Evolutionary conservation across 2,888 invertebrate genomes (phyloP).

Genomic region (Drosophila monieri): DNA sequence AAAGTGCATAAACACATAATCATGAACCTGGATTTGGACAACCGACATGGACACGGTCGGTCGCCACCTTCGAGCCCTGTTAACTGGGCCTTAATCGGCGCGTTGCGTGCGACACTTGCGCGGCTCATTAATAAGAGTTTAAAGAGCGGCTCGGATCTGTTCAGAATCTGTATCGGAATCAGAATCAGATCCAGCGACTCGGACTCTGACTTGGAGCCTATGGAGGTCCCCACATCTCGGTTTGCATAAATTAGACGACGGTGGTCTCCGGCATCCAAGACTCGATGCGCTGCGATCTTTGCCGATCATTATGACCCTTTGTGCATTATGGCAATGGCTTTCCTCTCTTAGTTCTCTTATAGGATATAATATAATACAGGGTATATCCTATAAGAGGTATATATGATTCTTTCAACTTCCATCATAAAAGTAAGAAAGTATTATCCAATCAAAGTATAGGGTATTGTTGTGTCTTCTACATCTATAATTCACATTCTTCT

Average conservation of each 20-base stretch:
- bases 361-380: background rate
- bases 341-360: constrained; percentile 4
- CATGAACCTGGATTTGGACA: constrained; percentile 16
- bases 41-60: constrained; percentile 48
- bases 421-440: background rate
- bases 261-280: constrained; percentile 55
- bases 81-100: constrained; percentile 77
- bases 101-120: constrained; percentile 76
- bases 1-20: constrained; percentile 12
- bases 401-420: background rate
- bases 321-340: constrained; percentile 37
- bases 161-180: constrained; percentile 31
- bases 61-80: constrained; percentile 62
- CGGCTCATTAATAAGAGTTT: constrained; percentile 77
- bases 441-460: background rate
- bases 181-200: background rate
- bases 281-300: constrained; percentile 29
- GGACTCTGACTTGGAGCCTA: constrained; percentile 1
- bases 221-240: constrained; percentile 49
- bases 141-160: constrained; percentile 53
- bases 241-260: constrained; percentile 81
- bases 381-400: constrained; percentile 8
- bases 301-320: constrained; percentile 70
- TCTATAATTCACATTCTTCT: constrained; percentile 3
- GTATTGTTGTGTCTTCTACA: constrained; percentile 6